These are phyloP conservation scores for Vidua macroura DNA, from an alignment of 2,113 vertebrate species.

Conservation along the genomic window DNA sequence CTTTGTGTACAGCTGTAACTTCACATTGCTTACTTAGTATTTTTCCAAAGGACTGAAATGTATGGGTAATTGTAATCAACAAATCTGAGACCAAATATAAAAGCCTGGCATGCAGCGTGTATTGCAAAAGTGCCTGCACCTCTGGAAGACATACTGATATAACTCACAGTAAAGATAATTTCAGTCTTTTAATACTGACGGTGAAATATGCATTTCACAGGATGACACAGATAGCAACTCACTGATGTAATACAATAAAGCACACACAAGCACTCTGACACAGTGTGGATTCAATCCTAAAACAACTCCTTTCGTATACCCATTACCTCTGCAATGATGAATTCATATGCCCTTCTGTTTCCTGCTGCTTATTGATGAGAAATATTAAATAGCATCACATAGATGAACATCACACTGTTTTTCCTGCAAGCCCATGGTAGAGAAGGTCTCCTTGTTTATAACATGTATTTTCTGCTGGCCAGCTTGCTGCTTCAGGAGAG, in stretches of 20 bases:
- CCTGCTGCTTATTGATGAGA: not conserved
- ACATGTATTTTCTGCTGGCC: not conserved
- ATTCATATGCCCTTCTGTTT: not conserved
- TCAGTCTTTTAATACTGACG: not conserved
- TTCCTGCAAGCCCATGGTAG: not conserved
- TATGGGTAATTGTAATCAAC: not conserved
- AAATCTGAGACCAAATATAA: not conserved
- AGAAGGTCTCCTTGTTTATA: not conserved
- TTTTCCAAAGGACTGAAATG: not conserved
- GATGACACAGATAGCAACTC: not conserved
- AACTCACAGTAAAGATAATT: not conserved
- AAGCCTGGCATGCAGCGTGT: not conserved
- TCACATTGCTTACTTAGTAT: not conserved
- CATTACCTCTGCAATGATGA: not conserved
- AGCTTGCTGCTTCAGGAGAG: not conserved
- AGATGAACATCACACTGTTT: not conserved
- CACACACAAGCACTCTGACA: not conserved
- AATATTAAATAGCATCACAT: not conserved
- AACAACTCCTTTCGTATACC: not conserved
- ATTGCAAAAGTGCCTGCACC: not conserved
- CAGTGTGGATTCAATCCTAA: not conserved
- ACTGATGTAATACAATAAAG: not conserved
- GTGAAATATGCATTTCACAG: not conserved
- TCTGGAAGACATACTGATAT: not conserved
- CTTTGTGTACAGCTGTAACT: not conserved